These are phyloP conservation scores for Tetramorium parvispinum DNA, from an alignment of 1,140 invertebrate species.

Conservation along the genomic window DNA sequence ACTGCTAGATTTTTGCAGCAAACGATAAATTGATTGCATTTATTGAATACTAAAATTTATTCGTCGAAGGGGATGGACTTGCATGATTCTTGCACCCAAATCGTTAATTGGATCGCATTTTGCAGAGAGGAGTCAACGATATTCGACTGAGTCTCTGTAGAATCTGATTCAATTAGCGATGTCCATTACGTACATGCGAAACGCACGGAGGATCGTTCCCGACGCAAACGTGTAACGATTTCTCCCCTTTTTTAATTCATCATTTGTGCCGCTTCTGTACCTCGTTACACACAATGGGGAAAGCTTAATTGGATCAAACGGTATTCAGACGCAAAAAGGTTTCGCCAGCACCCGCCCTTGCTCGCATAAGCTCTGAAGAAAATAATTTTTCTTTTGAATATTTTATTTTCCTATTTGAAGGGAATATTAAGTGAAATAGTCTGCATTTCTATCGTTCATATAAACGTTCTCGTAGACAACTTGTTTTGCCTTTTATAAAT, in stretches of 20 bases:
- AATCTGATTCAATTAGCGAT: constrained; percentile 32
- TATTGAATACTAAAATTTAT: neutral
- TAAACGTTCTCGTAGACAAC: neutral
- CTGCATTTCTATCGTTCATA: neutral
- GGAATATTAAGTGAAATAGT: neutral
- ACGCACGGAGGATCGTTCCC: constrained; percentile 47
- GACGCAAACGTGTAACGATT: constrained; percentile 23
- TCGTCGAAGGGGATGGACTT: neutral
- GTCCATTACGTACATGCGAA: constrained; percentile 13
- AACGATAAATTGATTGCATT: neutral
- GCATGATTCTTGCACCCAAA: neutral
- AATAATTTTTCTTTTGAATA: neutral
- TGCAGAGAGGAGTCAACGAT: neutral
- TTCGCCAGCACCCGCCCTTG: constrained; percentile 35
- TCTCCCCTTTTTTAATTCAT: constrained; percentile 29
- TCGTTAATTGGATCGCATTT: constrained; percentile 27
- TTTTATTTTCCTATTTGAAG: neutral
- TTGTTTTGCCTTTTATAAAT: neutral
- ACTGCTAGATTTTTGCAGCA: neutral
- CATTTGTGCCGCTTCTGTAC: constrained; percentile 25
- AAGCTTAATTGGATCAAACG: constrained; percentile 65
- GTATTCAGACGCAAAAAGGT: constrained; percentile 33
- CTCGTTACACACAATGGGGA: neutral
- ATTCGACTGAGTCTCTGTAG: constrained; percentile 21
- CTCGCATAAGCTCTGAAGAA: neutral